Percentiles rank a stretch among this genome's conserved stretches.
These are phyloP conservation scores for Punctoribates punctum DNA, from an alignment of 2,888 invertebrate genomes.

Conservation along the genomic window DNA sequence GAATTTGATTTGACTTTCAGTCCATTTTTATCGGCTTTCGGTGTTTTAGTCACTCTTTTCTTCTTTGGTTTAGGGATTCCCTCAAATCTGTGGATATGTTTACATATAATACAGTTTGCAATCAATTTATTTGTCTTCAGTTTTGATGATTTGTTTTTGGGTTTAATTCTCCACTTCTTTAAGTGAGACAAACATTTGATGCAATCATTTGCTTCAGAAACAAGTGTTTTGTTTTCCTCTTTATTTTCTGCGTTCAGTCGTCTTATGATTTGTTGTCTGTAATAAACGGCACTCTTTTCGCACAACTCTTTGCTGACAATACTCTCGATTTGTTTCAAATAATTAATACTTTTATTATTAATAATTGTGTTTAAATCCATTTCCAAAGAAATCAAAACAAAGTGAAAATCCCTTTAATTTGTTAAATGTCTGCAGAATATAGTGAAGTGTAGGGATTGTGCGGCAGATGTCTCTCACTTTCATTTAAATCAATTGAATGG, in stretches of 20 bases:
- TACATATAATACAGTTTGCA: background rate
- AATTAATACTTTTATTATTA: conserved; percentile 7
- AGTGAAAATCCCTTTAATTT: background rate
- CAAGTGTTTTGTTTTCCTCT: background rate
- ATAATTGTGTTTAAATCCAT: background rate
- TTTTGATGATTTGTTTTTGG: background rate
- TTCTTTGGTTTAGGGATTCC: background rate
- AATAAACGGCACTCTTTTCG: conserved; percentile 14
- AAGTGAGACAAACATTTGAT: conserved; percentile 8
- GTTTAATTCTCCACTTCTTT: conserved; percentile 33
- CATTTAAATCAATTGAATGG: background rate
- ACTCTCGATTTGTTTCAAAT: conserved; percentile 5
- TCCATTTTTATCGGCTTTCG: background rate
- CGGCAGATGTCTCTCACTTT: no score
- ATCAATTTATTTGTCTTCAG: conserved; percentile 2
- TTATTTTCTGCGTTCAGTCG: background rate
- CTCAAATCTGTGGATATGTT: background rate
- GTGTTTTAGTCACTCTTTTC: background rate
- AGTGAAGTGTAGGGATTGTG: background rate
- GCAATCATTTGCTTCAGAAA: background rate
- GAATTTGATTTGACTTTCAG: background rate
- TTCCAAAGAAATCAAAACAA: background rate
- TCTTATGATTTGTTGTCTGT: conserved; percentile 19
- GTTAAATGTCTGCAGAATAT: background rate
- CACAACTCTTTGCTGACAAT: conserved; percentile 8